These are phyloP conservation scores for Myotis yumanensis DNA, from an alignment of 2,113 vertebrate genomes.

Conservation along the genomic window DNA sequence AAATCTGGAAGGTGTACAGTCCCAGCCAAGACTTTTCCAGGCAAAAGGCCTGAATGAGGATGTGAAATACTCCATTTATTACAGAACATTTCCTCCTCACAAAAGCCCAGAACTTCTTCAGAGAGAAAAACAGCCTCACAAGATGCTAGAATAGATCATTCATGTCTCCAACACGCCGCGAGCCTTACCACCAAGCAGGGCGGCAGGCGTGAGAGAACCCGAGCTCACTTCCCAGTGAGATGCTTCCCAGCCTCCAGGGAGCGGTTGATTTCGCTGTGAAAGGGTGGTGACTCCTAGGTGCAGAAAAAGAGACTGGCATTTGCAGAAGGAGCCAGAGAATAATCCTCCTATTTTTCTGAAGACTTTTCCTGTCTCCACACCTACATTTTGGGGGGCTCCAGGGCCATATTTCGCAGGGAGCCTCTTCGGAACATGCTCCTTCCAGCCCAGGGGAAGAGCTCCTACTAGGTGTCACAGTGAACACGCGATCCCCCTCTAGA, in stretches of 20 bases:
- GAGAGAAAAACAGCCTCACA: neutral
- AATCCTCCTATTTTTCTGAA: neutral
- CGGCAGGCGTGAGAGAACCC: neutral
- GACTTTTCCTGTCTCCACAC: neutral
- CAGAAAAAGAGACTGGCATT: neutral
- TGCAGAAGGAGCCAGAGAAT: neutral
- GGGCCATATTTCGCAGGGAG: neutral
- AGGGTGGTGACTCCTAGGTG: neutral
- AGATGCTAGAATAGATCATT: neutral
- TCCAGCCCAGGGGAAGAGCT: neutral
- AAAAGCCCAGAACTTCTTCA: neutral
- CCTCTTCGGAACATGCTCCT: neutral
- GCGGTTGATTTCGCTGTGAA: neutral
- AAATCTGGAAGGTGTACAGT: neutral
- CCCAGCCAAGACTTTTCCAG: neutral
- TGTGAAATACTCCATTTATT: neutral
- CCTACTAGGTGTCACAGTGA: neutral
- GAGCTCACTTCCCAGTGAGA: neutral
- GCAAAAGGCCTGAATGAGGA: neutral
- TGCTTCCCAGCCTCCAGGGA: neutral
- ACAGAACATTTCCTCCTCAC: neutral
- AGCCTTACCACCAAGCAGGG: neutral
- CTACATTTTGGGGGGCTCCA: too few species aligned
- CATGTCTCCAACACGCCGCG: neutral
- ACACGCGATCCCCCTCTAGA: neutral